A percentile compares a stretch with the other conserved stretches of the same genome.
Conservation (phyloP, 2,113 vertebrate genomes). For the Ophthalmolycus amberensis region DNA sequence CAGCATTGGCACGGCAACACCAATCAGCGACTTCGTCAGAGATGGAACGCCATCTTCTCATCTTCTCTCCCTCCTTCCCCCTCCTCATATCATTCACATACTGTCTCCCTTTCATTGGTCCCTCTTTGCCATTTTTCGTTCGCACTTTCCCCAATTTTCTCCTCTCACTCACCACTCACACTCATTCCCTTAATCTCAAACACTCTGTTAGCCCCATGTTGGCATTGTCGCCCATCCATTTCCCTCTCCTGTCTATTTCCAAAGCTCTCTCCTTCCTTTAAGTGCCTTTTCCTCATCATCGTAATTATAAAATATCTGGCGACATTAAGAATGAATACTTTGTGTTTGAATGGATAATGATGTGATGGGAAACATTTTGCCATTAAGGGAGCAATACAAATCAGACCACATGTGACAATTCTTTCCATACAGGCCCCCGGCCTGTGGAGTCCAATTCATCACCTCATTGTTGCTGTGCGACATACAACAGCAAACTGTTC, state of each 20-base stretch:
- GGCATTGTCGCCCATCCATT: conserved; percentile 39
- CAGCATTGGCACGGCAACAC: conserved; percentile 70
- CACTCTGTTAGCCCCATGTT: conserved; percentile 47
- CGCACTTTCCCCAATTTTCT: conserved; percentile 44
- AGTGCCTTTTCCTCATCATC: conserved; percentile 45
- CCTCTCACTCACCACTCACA: conserved; percentile 22
- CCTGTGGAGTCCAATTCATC: conserved; percentile 21
- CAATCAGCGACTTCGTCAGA: conserved; percentile 68
- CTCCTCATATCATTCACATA: conserved; percentile 49
- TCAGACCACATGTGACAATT: conserved; percentile 57
- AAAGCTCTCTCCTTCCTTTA: conserved; percentile 40
- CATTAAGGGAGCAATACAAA: conserved; percentile 44
- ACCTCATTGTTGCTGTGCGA: conserved; percentile 30
- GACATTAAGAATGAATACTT: conserved; percentile 44
- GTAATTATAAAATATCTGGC: conserved; percentile 51
- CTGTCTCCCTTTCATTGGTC: conserved; percentile 50
- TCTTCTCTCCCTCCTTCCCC: conserved; percentile 44
- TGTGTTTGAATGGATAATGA: conserved; percentile 61
- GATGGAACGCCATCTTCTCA: conserved; percentile 64
- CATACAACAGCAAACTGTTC: conserved; percentile 12
- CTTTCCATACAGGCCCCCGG: conserved; percentile 44
- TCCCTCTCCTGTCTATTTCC: conserved; percentile 24
- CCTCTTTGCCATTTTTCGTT: conserved; percentile 61
- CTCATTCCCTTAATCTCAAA: conserved; percentile 50
- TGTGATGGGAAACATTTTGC: conserved; percentile 54